Percentiles rank a stretch among this genome's conserved stretches.
Conservation (phyloP, 1,140 invertebrate species). For the Drosophila seguyi region DNA sequence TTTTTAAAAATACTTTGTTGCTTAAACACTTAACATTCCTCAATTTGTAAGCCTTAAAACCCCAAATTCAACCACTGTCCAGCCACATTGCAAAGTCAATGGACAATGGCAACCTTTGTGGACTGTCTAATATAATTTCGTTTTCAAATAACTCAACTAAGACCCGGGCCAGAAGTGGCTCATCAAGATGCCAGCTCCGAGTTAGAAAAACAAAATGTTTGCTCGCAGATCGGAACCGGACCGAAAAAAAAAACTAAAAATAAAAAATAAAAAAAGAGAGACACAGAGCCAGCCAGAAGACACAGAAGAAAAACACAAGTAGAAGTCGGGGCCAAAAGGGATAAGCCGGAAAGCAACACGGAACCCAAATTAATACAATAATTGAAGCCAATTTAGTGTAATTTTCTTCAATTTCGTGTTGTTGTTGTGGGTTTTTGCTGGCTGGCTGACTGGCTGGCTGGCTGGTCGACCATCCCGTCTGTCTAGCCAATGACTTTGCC, state of each 20-base stretch:
- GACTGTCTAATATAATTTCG: slow-evolving; percentile 72
- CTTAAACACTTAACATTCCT: too few species aligned
- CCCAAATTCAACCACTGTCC: slow-evolving; percentile 5
- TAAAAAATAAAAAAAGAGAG: slow-evolving; percentile 23
- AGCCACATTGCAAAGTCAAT: slow-evolving; percentile 20
- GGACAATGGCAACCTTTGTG: slow-evolving; percentile 13
- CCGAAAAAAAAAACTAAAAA: slow-evolving; percentile 6
- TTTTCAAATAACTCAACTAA: slow-evolving; percentile 80
- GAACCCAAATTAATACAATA: slow-evolving; percentile 85
- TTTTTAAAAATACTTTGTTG: neutral
- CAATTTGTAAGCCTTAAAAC: neutral
- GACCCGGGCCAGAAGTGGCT: slow-evolving; percentile 51
- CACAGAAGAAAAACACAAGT: slow-evolving; percentile 31
- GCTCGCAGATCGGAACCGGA: slow-evolving; percentile 44
- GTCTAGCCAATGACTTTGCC: slow-evolving; percentile 78
- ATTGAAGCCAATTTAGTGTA: slow-evolving; percentile 85
- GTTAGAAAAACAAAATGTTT: slow-evolving; percentile 79
- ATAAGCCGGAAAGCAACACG: slow-evolving; percentile 85
- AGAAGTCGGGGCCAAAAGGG: slow-evolving; percentile 64
- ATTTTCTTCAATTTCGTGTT: slow-evolving; percentile 75
- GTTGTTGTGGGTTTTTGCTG: slow-evolving; percentile 49
- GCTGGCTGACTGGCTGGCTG: slow-evolving; percentile 9
- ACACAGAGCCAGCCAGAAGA: slow-evolving; percentile 28
- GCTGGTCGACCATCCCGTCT: slow-evolving; percentile 17
- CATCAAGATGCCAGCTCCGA: slow-evolving; percentile 73